Evolutionary conservation across 2,797 vertebrate genomes (phyloP), one percentile per base, ranked within the genome.

Genomic region (Myotis daubentonii): DNA sequence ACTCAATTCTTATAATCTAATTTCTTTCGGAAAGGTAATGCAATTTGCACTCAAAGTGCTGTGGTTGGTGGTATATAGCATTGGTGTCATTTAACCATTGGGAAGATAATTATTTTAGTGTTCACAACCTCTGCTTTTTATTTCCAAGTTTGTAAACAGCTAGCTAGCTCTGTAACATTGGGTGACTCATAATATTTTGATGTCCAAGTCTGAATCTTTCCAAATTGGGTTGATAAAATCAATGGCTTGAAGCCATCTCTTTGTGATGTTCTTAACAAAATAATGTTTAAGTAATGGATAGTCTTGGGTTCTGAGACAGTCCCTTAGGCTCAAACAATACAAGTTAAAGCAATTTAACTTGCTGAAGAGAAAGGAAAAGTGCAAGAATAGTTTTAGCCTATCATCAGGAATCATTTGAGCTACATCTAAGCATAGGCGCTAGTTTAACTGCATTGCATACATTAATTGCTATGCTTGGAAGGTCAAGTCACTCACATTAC

Each of bases 151-250:
- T 87, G 44, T 60, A 76, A 91, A 89, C 16, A 95, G 33, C 25
- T 60, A 5, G 57, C 19, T 83, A 80, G 5, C 2, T 75, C 3
- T 70, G 5, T 74, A 79, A 89, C 47, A 89, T 30, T 75, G 28
- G 16, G 60, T 89, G 57, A 91, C 71, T 85, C 60, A 81, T n/a
- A 86, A 57, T 87, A 75, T 84, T 94, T 90, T 74, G 11, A 91
- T 89, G 57, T 65, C 20, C 17, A 60, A 57, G 33, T 94, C 44
- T 75, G 49, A 94, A 79, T 68, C n/a, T 92, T 96, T 96, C 68
- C 68, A 93, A 70, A 74, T 66, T 49, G 66, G n/a, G 36, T 38
- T 76, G 84, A 80, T 79, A 86, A 47, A 76, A 93, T 75, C 83
- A 79, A 19, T 53, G 53, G 4, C n/a, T 74, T 92, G 47, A 87